Conservation (phyloP, 2,113 vertebrate species). For the Willisornis vidua region DNA sequence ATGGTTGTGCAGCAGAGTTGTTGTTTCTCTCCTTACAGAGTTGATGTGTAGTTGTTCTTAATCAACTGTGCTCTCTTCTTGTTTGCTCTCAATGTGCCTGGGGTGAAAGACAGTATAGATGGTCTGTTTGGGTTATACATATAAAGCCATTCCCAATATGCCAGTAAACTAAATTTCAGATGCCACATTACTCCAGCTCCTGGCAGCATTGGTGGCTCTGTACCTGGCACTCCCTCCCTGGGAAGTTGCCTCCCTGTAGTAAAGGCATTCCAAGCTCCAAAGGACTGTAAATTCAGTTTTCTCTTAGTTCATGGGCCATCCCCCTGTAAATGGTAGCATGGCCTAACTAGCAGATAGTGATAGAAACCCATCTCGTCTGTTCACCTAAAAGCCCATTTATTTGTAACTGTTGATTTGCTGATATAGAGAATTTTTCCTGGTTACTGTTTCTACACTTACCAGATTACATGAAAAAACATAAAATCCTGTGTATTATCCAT, state of each 20-base stretch:
- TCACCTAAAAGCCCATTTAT: not conserved
- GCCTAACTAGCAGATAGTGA: not conserved
- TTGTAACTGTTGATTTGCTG: conserved; percentile 38
- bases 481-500: conserved; percentile 74
- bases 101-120: not conserved
- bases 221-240: not conserved
- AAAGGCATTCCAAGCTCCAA: not conserved
- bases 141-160: not conserved
- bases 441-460: conserved; percentile 59
- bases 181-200: not conserved
- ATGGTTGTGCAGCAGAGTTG: not conserved
- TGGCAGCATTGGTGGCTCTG: not conserved
- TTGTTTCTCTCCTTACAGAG: not conserved
- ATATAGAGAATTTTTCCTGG: not conserved
- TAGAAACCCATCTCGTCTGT: not conserved
- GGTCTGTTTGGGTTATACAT: not conserved
- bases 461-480: conserved; percentile 71
- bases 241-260: not conserved
- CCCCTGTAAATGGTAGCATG: not conserved
- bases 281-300: not conserved
- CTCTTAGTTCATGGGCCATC: not conserved
- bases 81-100: not conserved
- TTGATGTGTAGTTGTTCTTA: not conserved
- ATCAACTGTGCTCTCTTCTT: not conserved
- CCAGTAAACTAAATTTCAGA: not conserved